Evolutionary conservation across 2,888 invertebrate species (phyloP).

Genomic region (Watsonalla cultraria): DNA sequence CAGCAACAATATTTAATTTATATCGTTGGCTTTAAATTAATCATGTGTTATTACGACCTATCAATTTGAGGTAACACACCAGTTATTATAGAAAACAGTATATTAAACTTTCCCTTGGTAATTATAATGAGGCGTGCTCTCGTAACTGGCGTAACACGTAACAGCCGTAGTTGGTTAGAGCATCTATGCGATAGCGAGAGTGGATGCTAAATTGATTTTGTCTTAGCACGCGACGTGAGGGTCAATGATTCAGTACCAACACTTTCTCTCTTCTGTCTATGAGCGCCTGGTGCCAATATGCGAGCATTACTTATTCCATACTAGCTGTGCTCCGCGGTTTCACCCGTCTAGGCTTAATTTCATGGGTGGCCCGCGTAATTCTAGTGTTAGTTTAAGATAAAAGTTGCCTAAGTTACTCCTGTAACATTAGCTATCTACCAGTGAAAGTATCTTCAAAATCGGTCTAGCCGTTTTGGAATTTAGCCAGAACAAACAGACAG

Average conservation of each 20-base stretch:
- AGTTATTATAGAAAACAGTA: conserved; percentile 24
- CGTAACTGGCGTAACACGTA: conserved; percentile 58
- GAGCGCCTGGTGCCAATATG: not conserved
- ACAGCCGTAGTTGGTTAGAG: conserved; percentile 44
- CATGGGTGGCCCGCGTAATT: not conserved
- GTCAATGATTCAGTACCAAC: conserved; percentile 51
- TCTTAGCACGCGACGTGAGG: conserved; percentile 64
- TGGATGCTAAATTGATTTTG: conserved; percentile 63
- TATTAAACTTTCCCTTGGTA: conserved; percentile 64
- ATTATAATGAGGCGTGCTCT: conserved; percentile 48
- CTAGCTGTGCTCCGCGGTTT: too few species aligned
- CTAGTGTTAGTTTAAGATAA: too few species aligned
- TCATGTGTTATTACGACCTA: not conserved
- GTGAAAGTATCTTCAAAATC: too few species aligned
- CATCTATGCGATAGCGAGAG: conserved; percentile 61
- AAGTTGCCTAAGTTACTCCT: too few species aligned
- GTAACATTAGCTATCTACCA: too few species aligned
- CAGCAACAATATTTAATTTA: too few species aligned
- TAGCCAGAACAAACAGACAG: too few species aligned
- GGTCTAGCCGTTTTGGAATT: too few species aligned
- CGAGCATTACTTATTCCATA: not conserved
- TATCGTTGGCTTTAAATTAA: too few species aligned
- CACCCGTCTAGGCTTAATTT: not conserved
- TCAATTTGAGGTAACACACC: conserved; percentile 23
- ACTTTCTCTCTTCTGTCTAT: conserved; percentile 45